Percentiles rank a stretch among this genome's conserved stretches.
These are phyloP conservation scores for Drosophila trichaetosa DNA, from an alignment of 2,888 invertebrate genomes.

Conservation along the genomic window DNA sequence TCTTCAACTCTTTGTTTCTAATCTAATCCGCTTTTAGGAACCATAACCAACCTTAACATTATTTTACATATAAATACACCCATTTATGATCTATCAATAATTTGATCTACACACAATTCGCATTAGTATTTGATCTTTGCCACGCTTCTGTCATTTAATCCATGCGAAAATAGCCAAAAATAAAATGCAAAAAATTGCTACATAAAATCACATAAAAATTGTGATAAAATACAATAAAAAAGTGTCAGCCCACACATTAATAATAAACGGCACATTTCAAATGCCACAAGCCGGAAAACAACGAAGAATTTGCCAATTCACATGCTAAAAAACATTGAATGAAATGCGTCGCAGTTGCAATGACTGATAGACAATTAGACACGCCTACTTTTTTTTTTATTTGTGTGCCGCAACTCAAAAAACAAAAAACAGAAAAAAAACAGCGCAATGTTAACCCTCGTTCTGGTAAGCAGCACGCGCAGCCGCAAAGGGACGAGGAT, in stretches of 20 bases:
- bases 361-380: constrained; percentile 82
- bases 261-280: constrained; percentile 69
- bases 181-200: constrained; percentile 20
- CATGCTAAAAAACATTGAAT: constrained; percentile 55
- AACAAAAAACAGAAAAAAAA: constrained; percentile 8
- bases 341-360: constrained; percentile 61
- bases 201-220: constrained; percentile 46
- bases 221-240: constrained; percentile 55
- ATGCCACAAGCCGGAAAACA: constrained; percentile 62
- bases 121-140: constrained; percentile 4
- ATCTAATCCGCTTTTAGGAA: not conserved
- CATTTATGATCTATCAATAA: not conserved
- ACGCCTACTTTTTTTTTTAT: constrained; percentile 81
- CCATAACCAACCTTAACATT: not conserved
- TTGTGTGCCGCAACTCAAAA: constrained; percentile 17
- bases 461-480: constrained; percentile 68
- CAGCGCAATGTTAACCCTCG: constrained; percentile 38
- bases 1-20: not conserved
- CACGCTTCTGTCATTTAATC: constrained; percentile 58
- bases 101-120: constrained; percentile 2
- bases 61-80: not conserved
- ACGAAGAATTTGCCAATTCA: constrained; percentile 35
- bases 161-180: constrained; percentile 7
- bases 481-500: constrained; percentile 42
- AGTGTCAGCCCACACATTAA: constrained; percentile 67